Base-by-base conservation (phyloP, 2,113 vertebrate genomes). In the Eulacestoma nigropectus region DNA sequence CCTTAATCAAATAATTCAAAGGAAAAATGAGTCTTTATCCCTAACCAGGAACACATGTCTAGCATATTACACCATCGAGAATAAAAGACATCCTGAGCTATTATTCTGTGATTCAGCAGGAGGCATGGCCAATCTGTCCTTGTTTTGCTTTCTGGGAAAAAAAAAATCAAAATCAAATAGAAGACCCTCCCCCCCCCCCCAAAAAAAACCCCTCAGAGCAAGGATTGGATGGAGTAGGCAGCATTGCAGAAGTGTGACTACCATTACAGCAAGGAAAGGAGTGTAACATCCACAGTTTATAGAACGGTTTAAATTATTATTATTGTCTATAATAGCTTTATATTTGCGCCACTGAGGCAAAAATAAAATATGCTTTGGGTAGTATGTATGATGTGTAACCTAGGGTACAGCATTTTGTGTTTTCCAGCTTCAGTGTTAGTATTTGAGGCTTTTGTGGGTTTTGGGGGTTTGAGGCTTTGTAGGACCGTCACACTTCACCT, bases 111-210 rank as follows among this genome's bases (percentile, higher is more conserved):
- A 74, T 75, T 67, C 39, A 81, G 16, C 8, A 74, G 16, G 16
- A 78, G 2, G 56, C 26, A 56, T 12, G 32, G 37, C 29, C 7
- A 62, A 74, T 29, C 9, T 86, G 27, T 42, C 26, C 13, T 56
- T 68, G 15, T 35, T 90, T 81, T 69, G 5, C 16, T 83, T 53
- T 16, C 41, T 33, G 16, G 17, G 6, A 3, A 4, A 21, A 18
- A 60, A 32, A 39, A 67, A 39, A 78, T 16, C 8, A 9, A 69
- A 56, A 37, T 4, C 8, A 44, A 60, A 12, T 10, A 19, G 26
- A 42, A 29, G 23, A 32, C 6, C 2, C 9, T 8, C 4, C 2
- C 8, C 13, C 8, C 9, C 10, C 4, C 2, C 8, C 13, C 8
- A 16, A 3, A 35, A 46, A 39, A 65, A 35, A 17, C n/a, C n/a